These are phyloP conservation scores for Aphidoletes aphidimyza DNA, from an alignment of 2,888 invertebrate species.

Conservation along the genomic window DNA sequence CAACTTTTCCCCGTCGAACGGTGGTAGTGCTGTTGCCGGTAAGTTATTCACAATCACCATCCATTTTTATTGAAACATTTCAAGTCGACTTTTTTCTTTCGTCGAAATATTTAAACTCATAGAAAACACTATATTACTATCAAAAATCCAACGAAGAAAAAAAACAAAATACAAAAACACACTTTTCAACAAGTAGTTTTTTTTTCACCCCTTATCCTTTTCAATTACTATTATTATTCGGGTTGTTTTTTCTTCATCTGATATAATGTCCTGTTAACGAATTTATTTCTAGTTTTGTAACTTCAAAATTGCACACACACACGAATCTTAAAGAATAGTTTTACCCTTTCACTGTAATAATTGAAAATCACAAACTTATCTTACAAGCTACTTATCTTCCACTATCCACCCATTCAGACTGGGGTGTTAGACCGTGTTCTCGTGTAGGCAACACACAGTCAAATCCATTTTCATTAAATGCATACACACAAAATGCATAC, in stretches of 20 bases:
- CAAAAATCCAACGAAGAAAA: too few species aligned
- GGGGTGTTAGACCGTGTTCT: too few species aligned
- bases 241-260: neutral
- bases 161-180: neutral
- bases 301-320: neutral
- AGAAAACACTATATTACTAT: too few species aligned
- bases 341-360: neutral
- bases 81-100: neutral
- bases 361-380: neutral
- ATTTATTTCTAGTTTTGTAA: neutral
- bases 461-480: too few species aligned
- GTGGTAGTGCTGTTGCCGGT: conserved; percentile 61
- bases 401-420: neutral
- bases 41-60: neutral
- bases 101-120: neutral
- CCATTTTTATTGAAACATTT: too few species aligned
- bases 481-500: neutral
- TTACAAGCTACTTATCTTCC: too few species aligned
- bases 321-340: too few species aligned
- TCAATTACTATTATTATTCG: neutral
- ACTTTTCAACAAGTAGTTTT: neutral
- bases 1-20: conserved; percentile 65
- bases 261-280: neutral
- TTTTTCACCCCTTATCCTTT: neutral
- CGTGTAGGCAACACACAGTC: too few species aligned